Base-by-base conservation (phyloP, 2,797 vertebrate species). In the Fistularia tabacaria region DNA sequence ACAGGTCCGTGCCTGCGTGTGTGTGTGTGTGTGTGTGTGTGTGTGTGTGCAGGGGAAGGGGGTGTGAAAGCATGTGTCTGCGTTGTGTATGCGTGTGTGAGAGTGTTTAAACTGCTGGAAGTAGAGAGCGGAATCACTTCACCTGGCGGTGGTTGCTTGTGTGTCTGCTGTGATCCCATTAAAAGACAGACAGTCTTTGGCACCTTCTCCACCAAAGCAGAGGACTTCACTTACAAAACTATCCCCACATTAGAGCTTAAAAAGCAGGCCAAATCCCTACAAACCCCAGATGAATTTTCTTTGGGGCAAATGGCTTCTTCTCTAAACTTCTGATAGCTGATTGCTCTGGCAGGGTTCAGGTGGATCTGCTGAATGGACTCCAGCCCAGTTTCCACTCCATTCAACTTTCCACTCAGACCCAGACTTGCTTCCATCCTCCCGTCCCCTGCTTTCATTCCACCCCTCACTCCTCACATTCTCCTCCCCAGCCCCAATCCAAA, bases 311-410 rank as follows among this genome's bases (percentile, higher is more conserved):
- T 61, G 67, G 71, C 74, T 82, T 81, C 59, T 70, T 70, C 73
- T 80, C 66, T 76, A 74, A 85, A 64, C 50, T 79, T 64, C 72
- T 69, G 81, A 89, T 85, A 86, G 77, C 80, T 85, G 82, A 88
- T 80, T 85, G 78, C 77, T 88, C 83, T 87, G 88, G 85, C 84
- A 82, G 74, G 47, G 62, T 73, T 82, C 73, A 84, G 85, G 84
- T 84, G 84, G 82, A 88, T 88, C 78, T 81, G 76, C 71, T 66
- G 66, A 67, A 84, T 89, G 87, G 85, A 82, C 62, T 65, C 46
- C n/a, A 64, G 85, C 88, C 86, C 83, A 88, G 76, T 90, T 90
- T 90, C 88, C 86, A 83, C 75, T 78, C 76, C 77, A 85, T 83
- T 87, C 82, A 84, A 86, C 59, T 85, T 89, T 89, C 85, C 87